phyloP scores from a whole-genome alignment of 37 sponge, comb jelly and placozoan genomes.

The Hexactinellida sp. region DNA sequence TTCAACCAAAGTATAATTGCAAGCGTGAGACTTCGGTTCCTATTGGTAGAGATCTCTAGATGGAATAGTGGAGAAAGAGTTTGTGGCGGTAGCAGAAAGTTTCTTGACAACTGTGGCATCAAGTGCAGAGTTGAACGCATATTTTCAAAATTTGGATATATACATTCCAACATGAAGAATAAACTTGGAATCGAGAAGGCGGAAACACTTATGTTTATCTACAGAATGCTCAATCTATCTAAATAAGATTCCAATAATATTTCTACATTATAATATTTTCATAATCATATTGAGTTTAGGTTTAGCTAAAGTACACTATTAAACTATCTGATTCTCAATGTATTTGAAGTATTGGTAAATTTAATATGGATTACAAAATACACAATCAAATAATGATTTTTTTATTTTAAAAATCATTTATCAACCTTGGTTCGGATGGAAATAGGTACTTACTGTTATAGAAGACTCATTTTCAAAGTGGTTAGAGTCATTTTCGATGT shows the following conservation, averaged over 20 bases:
- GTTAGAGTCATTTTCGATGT: no score
- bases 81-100: neutral
- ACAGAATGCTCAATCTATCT: neutral
- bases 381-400: neutral
- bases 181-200: neutral
- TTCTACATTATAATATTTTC: neutral
- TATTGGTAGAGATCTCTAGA: conserved; percentile 5
- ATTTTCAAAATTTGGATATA: neutral
- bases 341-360: neutral
- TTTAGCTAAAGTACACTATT: neutral
- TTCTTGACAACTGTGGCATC: neutral
- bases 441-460: no score
- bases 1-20: neutral
- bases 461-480: no score
- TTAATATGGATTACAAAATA: neutral
- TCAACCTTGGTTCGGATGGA: no score
- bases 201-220: neutral
- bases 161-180: neutral
- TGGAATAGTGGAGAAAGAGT: neutral
- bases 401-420: neutral
- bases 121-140: conserved; percentile 7
- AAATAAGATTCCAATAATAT: neutral
- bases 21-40: neutral
- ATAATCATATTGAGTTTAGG: neutral
- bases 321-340: neutral